These are phyloP conservation scores for Rhea pennata DNA, from an alignment of 2,113 vertebrate species.

Conservation along the genomic window DNA sequence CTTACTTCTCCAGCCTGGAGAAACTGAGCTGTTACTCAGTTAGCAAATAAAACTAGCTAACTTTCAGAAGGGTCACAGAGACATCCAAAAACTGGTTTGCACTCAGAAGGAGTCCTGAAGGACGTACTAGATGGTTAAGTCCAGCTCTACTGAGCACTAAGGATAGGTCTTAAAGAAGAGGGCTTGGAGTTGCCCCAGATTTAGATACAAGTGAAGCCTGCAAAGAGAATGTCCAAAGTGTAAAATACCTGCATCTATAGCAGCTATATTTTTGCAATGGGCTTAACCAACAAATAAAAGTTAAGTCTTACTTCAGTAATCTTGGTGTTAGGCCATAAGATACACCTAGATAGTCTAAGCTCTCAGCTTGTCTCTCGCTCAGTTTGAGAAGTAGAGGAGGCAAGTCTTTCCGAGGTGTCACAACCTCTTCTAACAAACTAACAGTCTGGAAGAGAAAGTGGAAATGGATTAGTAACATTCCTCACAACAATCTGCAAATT, in stretches of 20 bases:
- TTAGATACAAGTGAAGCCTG: background rate
- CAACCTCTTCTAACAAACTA: constrained; percentile 91
- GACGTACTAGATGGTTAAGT: background rate
- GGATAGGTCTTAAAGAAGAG: background rate
- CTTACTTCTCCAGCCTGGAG: background rate
- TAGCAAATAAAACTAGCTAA: background rate
- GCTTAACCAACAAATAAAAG: background rate
- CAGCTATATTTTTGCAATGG: background rate
- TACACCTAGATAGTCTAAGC: constrained; percentile 93
- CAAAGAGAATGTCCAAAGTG: background rate
- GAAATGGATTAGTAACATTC: background rate
- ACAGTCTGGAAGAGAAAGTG: constrained; percentile 80
- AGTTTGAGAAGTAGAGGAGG: constrained; percentile 94
- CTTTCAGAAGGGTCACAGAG: background rate
- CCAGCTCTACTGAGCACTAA: background rate
- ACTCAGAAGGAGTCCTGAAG: background rate
- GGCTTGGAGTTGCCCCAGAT: background rate
- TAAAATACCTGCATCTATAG: background rate
- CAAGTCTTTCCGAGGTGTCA: constrained; percentile 90
- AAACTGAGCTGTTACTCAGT: background rate
- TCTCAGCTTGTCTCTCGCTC: constrained; percentile 91
- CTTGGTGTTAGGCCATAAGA: constrained; percentile 93
- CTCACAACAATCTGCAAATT: background rate
- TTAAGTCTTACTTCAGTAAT: constrained; percentile 87
- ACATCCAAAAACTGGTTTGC: background rate